These are phyloP conservation scores for Dipodomys ordii DNA, from an alignment of 2,113 vertebrate species.

Conservation along the genomic window DNA sequence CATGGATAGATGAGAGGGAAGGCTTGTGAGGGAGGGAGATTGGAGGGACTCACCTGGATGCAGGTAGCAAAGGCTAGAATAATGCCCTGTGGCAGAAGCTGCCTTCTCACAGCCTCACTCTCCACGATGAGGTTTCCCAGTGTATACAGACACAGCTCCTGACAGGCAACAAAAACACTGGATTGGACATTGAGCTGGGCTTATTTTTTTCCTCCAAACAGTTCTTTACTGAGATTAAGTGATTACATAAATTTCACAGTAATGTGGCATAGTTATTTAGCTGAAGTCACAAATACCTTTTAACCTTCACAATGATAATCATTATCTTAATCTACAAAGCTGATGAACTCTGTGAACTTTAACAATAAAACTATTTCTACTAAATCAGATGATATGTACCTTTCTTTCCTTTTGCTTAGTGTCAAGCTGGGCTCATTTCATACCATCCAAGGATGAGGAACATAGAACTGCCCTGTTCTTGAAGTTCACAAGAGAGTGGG, in stretches of 20 bases:
- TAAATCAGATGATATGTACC: too few species aligned
- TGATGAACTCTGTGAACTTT: too few species aligned
- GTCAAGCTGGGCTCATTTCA: neutral
- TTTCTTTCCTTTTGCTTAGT: too few species aligned
- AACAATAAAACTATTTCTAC: too few species aligned
- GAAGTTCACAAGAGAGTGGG: neutral
- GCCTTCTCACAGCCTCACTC: conserved; percentile 90
- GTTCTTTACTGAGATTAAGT: too few species aligned
- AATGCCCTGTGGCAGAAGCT: conserved; percentile 95
- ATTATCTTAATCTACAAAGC: too few species aligned
- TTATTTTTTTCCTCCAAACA: neutral
- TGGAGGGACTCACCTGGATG: conserved; percentile 90
- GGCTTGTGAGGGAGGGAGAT: neutral
- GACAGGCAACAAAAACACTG: conserved; percentile 56
- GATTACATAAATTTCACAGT: too few species aligned
- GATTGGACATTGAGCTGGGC: neutral
- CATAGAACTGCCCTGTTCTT: neutral
- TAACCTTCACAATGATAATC: too few species aligned
- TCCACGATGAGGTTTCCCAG: conserved; percentile 96
- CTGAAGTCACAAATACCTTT: too few species aligned
- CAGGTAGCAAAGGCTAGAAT: conserved; percentile 92
- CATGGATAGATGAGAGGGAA: neutral
- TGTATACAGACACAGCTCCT: conserved; percentile 97
- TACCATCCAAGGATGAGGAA: neutral
- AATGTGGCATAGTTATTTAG: too few species aligned